Percentiles rank a stretch among this genome's conserved stretches.
Conservation (phyloP, 2,113 vertebrate genomes). For the human (Homo sapiens) region GRCh38 chr16:14868001-14868500, state of each 20-base stretch:
- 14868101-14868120: background rate
- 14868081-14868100: background rate
- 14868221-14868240: background rate
- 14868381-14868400: background rate
- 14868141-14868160: background rate
- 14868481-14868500: slow-evolving; percentile 49
- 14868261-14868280: background rate
- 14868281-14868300: background rate
- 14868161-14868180: rapidly evolving
- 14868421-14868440: slow-evolving; percentile 8
- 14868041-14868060: too few species aligned
- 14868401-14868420: slow-evolving; percentile 62
- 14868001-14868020: too few species aligned
- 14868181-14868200: background rate
- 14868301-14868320: background rate
- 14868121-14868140: background rate
- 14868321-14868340: background rate
- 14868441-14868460: slow-evolving; percentile 64
- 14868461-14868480: slow-evolving; percentile 57
- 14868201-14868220: background rate
- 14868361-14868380: slow-evolving; percentile 32
- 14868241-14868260: background rate
- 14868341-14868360: slow-evolving; percentile 35
- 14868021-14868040: too few species aligned
- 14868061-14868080: rapidly evolving